Evolutionary conservation across 2,797 vertebrate species (phyloP), one percentile per base, ranked within the genome.

Genomic region (Paramormyrops hopkinsi): DNA sequence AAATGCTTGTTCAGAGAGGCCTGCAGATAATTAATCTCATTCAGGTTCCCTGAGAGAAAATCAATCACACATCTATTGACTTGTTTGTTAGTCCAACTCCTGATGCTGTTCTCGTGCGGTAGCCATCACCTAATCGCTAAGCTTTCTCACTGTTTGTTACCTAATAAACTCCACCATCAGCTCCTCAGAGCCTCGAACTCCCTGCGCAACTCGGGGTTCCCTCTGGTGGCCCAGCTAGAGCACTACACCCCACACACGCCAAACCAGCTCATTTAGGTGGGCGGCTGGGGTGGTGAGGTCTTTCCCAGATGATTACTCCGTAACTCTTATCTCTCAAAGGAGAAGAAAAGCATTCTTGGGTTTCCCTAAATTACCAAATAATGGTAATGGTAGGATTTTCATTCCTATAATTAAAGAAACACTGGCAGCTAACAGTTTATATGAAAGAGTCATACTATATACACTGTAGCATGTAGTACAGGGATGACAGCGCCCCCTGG

Each of bases 221-320:
- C 90, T 88, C 93, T 94, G 89, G 93, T 94, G 93, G 93, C 87
- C 12, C 65, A 73, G 92, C 0, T 9, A 0, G 12, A n/a, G 59
- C 7, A 94, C 88, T 92, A 91, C 92, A 94, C 41, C 17, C 22
- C 59, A 22, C 4, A 76, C 5, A 62, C n/a, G 1, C 6, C 5
- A 65, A 85, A 41, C n/a, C 33, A 22, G 37, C 33, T 17, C 33
- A 2, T 59, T 41, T 22, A 25, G 73, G 50, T 44, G 50, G 17
- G 37, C 3, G 22, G 14, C 11, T 22, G 79, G 41, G 76, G 6
- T 8, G 19, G 37, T 37, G 41, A n/a, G 46, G 46, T 48, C 46
- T 3, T 83, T 83, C 46, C 44, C 33, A 7, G 6, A 25, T n/a
- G 8, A 83, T 22, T 4, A 48, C 17, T 82, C 41, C 0, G 6